Base-by-base conservation (phyloP, 1,140 invertebrate genomes). In the Brachionus sp. region DNA sequence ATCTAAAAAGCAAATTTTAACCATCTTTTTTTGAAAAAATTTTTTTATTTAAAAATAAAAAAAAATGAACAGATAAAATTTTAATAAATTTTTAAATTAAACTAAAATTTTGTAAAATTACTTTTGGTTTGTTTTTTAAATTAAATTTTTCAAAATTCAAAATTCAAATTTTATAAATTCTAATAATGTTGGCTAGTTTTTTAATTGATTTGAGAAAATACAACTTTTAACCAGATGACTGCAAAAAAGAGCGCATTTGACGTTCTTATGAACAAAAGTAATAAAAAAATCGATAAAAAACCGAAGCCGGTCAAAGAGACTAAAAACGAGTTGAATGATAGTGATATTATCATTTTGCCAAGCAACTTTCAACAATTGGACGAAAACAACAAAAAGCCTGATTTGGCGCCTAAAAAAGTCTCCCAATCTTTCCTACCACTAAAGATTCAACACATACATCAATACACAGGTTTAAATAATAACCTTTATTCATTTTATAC, bases 231-330 rank as follows among this genome's bases (percentile, higher is more conserved):
- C 19, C 50, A 75, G 25, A 75, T 75, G 70, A 19, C 37, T 44
- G 44, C n/a, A 19, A 75, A 75, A 75, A 75, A 75, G 25, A 75
- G 70, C 42, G 70, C 70, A 2, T 75, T 75, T 29, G 70, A 75
- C 25, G 42, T 75, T 75, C 42, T 75, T 19, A 75, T 75, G 70
- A 75, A 75, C 25, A 75, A 75, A 75, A 75, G 44, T 16, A 75
- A 75, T 16, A 75, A 75, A 75, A 44, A 75, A 46, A 19, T 44
- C 23, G 70, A 75, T 0, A 19, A 7, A 39, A 75, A 10, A 37
- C 10, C 10, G 4, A 19, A 33, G 39, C 6, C 9, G 13, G 16
- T 1, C 0, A 70, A 70, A 6, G n/a, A 37, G 10, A 70, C 13
- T n/a, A 37, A 19, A 37, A 70, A 70, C 13, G 66, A 70, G 35